phyloP scores from a whole-genome alignment of 2,888 invertebrate species.

The Cryptocephalus primarius region DNA sequence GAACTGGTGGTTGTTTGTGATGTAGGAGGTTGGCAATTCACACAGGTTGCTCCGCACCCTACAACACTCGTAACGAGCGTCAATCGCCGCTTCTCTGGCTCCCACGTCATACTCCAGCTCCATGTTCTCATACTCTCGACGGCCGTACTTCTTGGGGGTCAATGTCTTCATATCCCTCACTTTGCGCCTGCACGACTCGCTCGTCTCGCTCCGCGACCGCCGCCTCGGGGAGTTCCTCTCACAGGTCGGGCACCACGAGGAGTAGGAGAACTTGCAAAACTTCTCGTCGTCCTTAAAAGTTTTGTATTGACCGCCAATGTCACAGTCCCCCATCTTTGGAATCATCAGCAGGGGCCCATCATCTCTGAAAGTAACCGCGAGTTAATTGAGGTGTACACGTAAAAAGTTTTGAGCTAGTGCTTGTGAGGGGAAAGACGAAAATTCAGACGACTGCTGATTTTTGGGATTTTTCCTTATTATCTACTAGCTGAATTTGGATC shows the following conservation, averaged over 20 bases:
- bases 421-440: too few species aligned
- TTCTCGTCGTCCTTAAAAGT: too few species aligned
- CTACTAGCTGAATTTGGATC: too few species aligned
- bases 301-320: too few species aligned
- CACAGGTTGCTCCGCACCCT: constrained; percentile 30
- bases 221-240: constrained; percentile 30
- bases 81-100: constrained; percentile 20
- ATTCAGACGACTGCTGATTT: too few species aligned
- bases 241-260: constrained; percentile 34
- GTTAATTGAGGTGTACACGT: too few species aligned
- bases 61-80: constrained; percentile 21
- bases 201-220: constrained; percentile 32
- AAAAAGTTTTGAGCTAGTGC: too few species aligned
- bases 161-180: constrained; percentile 33
- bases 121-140: constrained; percentile 32
- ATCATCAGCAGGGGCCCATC: too few species aligned
- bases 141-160: constrained; percentile 26
- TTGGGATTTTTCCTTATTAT: too few species aligned
- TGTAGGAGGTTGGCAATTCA: constrained; percentile 36
- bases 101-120: constrained; percentile 30
- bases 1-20: constrained; percentile 33
- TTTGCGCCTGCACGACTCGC: constrained; percentile 28
- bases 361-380: too few species aligned
- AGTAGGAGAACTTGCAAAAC: too few species aligned
- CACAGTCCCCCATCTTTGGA: too few species aligned